Percentiles rank a stretch among this genome's conserved stretches.
Conservation (phyloP, 2,797 vertebrate genomes). For the Ambastaia sidthimunki region DNA sequence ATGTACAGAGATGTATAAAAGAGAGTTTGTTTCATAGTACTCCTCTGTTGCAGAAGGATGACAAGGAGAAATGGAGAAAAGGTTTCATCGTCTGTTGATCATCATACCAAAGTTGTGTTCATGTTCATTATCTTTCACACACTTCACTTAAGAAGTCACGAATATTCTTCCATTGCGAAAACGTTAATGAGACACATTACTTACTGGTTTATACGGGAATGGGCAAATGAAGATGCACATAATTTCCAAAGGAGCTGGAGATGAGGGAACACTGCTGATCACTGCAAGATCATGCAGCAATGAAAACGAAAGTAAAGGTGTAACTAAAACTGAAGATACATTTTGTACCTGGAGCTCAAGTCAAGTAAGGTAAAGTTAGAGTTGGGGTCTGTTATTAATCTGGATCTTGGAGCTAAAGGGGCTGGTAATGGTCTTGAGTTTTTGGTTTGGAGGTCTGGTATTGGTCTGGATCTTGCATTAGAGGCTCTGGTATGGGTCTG, state of each 20-base stretch:
- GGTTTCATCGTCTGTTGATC: slow-evolving; percentile 33
- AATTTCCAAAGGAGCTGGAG: slow-evolving; percentile 64
- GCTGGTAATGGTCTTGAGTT: background rate
- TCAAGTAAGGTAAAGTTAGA: background rate
- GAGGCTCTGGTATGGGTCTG: background rate
- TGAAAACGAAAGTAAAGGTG: slow-evolving; percentile 51
- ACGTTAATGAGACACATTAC: slow-evolving; percentile 29
- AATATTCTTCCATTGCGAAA: slow-evolving; percentile 9
- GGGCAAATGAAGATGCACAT: slow-evolving; percentile 43
- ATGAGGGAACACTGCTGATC: slow-evolving; percentile 47
- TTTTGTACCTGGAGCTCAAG: slow-evolving; percentile 1
- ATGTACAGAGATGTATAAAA: no score
- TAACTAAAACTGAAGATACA: slow-evolving; percentile 6
- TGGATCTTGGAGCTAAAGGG: background rate
- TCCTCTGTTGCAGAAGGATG: slow-evolving; percentile 34
- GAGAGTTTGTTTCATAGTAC: background rate
- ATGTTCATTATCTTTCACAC: slow-evolving; percentile 21
- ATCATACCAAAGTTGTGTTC: slow-evolving; percentile 24
- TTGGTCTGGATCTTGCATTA: background rate
- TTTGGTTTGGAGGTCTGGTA: background rate
- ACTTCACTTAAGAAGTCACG: slow-evolving; percentile 24
- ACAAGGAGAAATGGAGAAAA: slow-evolving; percentile 25
- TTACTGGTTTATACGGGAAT: background rate
- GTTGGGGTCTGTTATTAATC: background rate
- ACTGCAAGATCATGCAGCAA: slow-evolving; percentile 40